Evolutionary conservation across 2,113 vertebrate species (phyloP).

Genomic region (Vicugna pacos): DNA sequence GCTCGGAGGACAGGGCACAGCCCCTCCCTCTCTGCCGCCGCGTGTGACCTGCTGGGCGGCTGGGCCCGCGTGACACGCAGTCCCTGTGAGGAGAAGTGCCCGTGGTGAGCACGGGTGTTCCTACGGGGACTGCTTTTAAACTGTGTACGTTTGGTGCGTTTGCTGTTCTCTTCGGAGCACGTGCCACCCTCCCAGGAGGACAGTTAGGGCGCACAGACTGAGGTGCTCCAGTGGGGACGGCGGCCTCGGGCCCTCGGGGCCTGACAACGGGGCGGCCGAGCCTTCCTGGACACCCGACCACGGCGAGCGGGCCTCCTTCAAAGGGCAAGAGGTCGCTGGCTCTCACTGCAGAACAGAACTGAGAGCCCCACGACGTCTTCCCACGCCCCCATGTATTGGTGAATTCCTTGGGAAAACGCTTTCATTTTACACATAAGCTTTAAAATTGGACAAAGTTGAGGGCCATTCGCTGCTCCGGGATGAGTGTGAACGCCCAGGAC

Average conservation of each 20-base stretch:
- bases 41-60: neutral
- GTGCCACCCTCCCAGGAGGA: neutral
- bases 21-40: too few relatives aligned
- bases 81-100: too few relatives aligned
- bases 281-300: neutral
- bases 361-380: rapidly evolving
- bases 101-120: rapidly evolving
- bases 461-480: neutral
- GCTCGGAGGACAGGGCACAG: neutral
- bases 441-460: neutral
- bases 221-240: rapidly evolving
- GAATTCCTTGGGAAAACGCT: neutral
- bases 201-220: too few relatives aligned
- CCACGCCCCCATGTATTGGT: neutral
- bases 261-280: too few relatives aligned
- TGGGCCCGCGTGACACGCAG: rapidly evolving
- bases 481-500: rapidly evolving
- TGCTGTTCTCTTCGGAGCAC: neutral
- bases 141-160: neutral
- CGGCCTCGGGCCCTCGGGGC: neutral
- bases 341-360: neutral
- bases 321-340: neutral
- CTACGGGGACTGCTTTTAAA: neutral
- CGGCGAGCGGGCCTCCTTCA: neutral
- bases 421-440: neutral